Percentiles rank a stretch among this genome's conserved stretches.
phyloP scores from a whole-genome alignment of 2,797 vertebrate species.

The Hydrolagus colliei region DNA sequence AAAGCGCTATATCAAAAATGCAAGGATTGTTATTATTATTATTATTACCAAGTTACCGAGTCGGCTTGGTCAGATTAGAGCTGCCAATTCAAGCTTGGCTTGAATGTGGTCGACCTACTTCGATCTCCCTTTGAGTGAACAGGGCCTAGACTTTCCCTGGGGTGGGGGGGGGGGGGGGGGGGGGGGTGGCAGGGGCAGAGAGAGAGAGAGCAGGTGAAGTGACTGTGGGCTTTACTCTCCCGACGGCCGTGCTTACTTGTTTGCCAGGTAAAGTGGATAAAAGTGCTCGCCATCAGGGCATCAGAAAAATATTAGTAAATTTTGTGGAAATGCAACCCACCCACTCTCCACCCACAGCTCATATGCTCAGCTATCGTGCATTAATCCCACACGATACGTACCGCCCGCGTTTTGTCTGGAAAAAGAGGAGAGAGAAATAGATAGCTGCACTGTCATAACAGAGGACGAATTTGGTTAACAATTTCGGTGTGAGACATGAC shows the following conservation, averaged over 20 bases:
- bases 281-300: no score
- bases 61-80: background rate
- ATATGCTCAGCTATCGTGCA: no score
- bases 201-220: background rate
- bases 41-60: background rate
- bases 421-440: no score
- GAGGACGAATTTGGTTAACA: no score
- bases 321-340: background rate
- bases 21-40: no score
- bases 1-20: no score
- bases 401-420: no score
- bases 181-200: no score
- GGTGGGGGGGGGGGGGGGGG: no score
- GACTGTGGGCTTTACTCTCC: background rate
- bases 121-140: background rate
- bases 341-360: background rate
- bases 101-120: background rate
- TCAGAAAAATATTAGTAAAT: background rate
- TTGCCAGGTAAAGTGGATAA: background rate
- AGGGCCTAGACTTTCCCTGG: slow-evolving; percentile 2
- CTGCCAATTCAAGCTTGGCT: background rate
- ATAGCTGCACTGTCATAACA: no score
- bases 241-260: background rate
- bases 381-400: no score
- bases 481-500: no score